Percentiles rank a stretch among this genome's conserved stretches.
phyloP scores from a whole-genome alignment of 2,797 vertebrate genomes.

The Prionace glauca region DNA sequence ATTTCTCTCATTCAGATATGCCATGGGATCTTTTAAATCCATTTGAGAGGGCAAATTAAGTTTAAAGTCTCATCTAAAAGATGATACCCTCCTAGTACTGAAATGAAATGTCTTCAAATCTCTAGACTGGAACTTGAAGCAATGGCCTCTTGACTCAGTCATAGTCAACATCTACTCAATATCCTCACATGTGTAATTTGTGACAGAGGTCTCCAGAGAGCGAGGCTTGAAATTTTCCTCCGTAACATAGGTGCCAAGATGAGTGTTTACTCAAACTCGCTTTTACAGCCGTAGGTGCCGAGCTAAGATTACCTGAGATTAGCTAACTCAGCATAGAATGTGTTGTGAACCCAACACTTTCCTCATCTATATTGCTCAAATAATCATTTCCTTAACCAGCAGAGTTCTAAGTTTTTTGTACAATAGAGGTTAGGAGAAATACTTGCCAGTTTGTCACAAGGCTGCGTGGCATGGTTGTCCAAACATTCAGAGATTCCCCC shows the following conservation, averaged over 20 bases:
- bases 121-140: background rate
- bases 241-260: background rate
- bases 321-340: background rate
- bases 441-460: constrained; percentile 26
- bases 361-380: background rate
- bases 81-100: background rate
- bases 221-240: background rate
- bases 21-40: background rate
- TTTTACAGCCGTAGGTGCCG: no score
- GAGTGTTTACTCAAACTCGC: no score
- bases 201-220: background rate
- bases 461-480: background rate
- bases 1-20: background rate
- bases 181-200: background rate
- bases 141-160: background rate
- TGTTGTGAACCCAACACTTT: no score
- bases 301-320: background rate
- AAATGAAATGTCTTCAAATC: background rate
- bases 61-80: background rate
- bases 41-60: background rate
- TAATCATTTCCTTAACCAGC: background rate
- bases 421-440: background rate
- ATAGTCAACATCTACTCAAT: background rate
- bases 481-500: background rate
- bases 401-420: background rate